Evolutionary conservation across 2,888 invertebrate genomes (phyloP), one percentile per base, ranked within the genome.

Genomic region (Plemyria rubiginata): DNA sequence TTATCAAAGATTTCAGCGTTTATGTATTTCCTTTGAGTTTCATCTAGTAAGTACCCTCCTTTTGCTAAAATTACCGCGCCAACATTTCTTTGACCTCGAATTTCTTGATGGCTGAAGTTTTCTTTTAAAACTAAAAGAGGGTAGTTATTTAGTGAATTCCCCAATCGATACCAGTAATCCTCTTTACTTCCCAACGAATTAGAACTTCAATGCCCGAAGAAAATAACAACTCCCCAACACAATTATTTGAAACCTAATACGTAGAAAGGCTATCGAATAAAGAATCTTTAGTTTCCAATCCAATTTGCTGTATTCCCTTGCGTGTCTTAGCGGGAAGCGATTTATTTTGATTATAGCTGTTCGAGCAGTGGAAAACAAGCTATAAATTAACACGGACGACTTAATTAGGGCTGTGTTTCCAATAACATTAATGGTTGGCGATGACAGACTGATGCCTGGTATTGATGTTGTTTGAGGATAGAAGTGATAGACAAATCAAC

Each of bases 271-370:
- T 78, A 81, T 81, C 80, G 73, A 76, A 73, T 77, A 77, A 77
- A 79, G 76, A 79, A 80, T 81, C 80, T 81, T 78, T 77, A 77
- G 81, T 83, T 84, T 81, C 83, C 81, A 87, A 87, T 86, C 86
- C 84, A 88, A 86, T 88, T 89, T 87, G 82, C 79, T 79, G 80
- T 81, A 86, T 85, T 84, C 85, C 86, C 84, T 90, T 75, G 91
- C 91, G 91, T 91, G 91, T 85, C 85, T 83, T 81, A 76, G 77
- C 71, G 76, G 77, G 79, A 77, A 84, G 76, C 90, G 87, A 92
- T 92, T 91, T 89, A 85, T 92, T 90, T 90, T 88, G 90, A 91
- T 92, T 90, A 90, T 86, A 79, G 85, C 82, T 82, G 84, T 85
- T 85, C 75, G 79, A 78, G 78, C 77, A 74, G 77, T 82, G 79